Conservation (phyloP, 2,888 invertebrate genomes). For the Graphium colonna region DNA sequence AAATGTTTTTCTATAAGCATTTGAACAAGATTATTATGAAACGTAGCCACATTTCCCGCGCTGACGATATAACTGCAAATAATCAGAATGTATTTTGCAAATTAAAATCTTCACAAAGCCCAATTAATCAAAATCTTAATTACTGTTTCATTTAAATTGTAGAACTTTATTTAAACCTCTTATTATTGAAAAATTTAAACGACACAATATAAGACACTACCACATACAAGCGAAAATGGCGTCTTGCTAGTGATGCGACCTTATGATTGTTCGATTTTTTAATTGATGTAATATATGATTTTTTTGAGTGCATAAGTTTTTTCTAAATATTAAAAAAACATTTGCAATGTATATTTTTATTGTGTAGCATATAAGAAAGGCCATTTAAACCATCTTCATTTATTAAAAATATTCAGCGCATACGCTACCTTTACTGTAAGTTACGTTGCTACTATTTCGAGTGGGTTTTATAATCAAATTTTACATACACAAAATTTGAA, state of each 20-base stretch:
- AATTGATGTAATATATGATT: constrained; percentile 3
- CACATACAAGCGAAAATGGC: constrained; percentile 62
- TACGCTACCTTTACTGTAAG: too few relatives aligned
- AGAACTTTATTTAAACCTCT: constrained; percentile 30
- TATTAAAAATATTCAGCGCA: too few relatives aligned
- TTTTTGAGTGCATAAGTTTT: not conserved
- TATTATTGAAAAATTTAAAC: constrained; percentile 35
- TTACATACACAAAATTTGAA: too few relatives aligned
- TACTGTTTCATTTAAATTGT: constrained; percentile 31
- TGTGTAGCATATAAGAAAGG: too few relatives aligned
- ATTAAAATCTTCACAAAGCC: not conserved
- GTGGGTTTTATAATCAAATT: too few relatives aligned
- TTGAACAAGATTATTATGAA: constrained; percentile 41
- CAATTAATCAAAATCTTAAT: constrained; percentile 13
- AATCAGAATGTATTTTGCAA: constrained; percentile 23
- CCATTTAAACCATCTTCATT: too few relatives aligned
- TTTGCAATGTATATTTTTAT: too few relatives aligned
- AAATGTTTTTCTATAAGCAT: constrained; percentile 30
- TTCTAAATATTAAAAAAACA: not conserved
- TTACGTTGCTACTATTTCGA: too few relatives aligned
- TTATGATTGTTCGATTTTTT: not conserved
- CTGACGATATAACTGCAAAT: constrained; percentile 46
- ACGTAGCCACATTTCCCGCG: constrained; percentile 76
- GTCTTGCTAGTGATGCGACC: constrained; percentile 54
- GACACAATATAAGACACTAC: constrained; percentile 37